Evolutionary conservation across 1,140 invertebrate genomes (phyloP).

Genomic region (Cecropterus lyciades): DNA sequence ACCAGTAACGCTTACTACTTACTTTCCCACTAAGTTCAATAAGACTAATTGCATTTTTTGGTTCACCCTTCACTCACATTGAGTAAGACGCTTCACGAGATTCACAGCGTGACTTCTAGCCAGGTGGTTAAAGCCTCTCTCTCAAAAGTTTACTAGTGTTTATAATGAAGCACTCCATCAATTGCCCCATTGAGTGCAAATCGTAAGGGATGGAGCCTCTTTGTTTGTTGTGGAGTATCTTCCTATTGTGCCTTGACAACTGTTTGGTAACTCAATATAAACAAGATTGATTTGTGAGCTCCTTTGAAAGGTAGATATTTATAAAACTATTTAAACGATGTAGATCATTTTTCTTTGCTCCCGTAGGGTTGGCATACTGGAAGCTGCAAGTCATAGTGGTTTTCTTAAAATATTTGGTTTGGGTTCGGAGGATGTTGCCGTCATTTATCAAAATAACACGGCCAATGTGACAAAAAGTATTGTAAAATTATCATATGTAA

Average conservation of each 20-base stretch:
- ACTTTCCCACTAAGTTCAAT: too few relatives aligned
- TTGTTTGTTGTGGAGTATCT: constrained; percentile 44
- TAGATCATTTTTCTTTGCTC: constrained; percentile 27
- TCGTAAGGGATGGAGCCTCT: constrained; percentile 30
- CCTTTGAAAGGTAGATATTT: constrained; percentile 40
- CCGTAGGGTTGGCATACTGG: background rate
- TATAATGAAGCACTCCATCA: constrained; percentile 26
- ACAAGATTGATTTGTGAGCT: constrained; percentile 64
- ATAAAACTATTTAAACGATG: constrained; percentile 41
- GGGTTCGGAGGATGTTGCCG: too few relatives aligned
- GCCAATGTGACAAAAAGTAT: too few relatives aligned
- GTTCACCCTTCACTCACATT: background rate
- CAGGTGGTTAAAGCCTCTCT: constrained; percentile 25
- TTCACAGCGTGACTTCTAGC: constrained; percentile 24
- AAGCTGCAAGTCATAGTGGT: constrained; percentile 12
- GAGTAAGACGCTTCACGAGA: background rate
- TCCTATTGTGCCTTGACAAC: constrained; percentile 62
- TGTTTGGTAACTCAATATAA: constrained; percentile 61
- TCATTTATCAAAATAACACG: too few relatives aligned
- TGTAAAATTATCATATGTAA: too few relatives aligned
- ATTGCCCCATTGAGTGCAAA: constrained; percentile 42
- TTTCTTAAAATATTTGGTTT: constrained; percentile 1
- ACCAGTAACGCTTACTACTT: too few relatives aligned
- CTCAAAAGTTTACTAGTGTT: background rate
- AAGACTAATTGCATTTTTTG: too few relatives aligned